Percentiles rank a stretch among this genome's conserved stretches.
phyloP scores from a whole-genome alignment of 1,140 invertebrate species.

The Zophobas morio region DNA sequence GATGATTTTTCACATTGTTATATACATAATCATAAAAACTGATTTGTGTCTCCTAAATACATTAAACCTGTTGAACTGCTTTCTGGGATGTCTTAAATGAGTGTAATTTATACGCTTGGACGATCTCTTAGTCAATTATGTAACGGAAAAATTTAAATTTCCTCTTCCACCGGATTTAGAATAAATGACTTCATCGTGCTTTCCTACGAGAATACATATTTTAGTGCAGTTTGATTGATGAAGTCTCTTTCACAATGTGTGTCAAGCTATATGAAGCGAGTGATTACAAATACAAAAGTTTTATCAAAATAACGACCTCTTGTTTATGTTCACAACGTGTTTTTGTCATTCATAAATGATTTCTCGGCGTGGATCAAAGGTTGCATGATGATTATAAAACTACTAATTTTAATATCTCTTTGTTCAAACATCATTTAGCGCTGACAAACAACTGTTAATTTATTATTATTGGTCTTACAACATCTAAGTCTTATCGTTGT shows the following conservation, averaged over 20 bases:
- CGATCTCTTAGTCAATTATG: neutral
- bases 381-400: neutral
- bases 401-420: conserved; percentile 24
- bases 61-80: no score
- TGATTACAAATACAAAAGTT: neutral
- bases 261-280: no score
- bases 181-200: conserved; percentile 3
- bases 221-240: neutral
- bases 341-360: neutral
- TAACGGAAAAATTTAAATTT: conserved; percentile 1
- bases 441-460: conserved; percentile 16
- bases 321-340: neutral
- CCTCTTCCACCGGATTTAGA: conserved; percentile 10
- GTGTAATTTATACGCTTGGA: no score
- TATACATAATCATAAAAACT: no score
- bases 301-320: neutral
- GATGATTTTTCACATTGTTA: neutral
- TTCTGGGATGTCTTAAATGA: no score
- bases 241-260: neutral
- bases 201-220: neutral
- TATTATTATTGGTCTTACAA: conserved; percentile 19
- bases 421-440: conserved; percentile 33
- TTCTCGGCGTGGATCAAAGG: neutral
- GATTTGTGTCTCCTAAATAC: no score
- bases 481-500: neutral